Conservation (phyloP, 2,888 invertebrate genomes). For the Masnerella sp. region DNA sequence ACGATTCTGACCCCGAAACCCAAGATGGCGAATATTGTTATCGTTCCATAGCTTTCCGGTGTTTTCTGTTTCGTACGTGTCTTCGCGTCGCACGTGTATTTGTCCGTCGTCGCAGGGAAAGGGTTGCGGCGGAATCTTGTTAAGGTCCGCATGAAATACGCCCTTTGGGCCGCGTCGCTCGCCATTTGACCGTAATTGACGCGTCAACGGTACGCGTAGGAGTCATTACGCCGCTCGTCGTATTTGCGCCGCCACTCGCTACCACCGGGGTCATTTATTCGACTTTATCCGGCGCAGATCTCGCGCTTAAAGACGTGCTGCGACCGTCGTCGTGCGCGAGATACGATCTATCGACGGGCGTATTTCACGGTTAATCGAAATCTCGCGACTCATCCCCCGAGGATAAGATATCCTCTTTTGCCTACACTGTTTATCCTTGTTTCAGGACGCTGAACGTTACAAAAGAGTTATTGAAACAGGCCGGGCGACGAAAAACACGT, state of each 20-base stretch:
- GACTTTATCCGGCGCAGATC: slow-evolving; percentile 66
- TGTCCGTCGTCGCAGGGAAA: background rate
- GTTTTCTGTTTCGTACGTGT: slow-evolving; percentile 3
- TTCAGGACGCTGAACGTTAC: too few relatives aligned
- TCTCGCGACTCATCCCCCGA: slow-evolving; percentile 40
- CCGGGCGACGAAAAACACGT: too few relatives aligned
- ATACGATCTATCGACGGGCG: slow-evolving; percentile 59
- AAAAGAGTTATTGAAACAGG: background rate
- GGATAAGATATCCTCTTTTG: slow-evolving; percentile 34
- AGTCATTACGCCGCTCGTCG: slow-evolving; percentile 54
- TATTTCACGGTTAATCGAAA: slow-evolving; percentile 60
- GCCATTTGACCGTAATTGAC: slow-evolving; percentile 58
- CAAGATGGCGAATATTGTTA: slow-evolving; percentile 40
- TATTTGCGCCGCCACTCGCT: slow-evolving; percentile 49
- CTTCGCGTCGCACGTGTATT: background rate
- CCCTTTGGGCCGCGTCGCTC: slow-evolving; percentile 38
- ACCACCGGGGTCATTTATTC: slow-evolving; percentile 58
- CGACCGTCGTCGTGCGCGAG: slow-evolving; percentile 52
- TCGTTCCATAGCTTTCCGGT: slow-evolving; percentile 10
- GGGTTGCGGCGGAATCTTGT: slow-evolving; percentile 44
- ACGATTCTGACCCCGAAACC: slow-evolving; percentile 55
- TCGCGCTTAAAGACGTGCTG: slow-evolving; percentile 54
- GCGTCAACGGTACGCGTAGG: slow-evolving; percentile 61
- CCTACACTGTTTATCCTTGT: too few relatives aligned
- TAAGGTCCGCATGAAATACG: slow-evolving; percentile 49